Percentiles rank a stretch among this genome's conserved stretches.
Conservation (phyloP, 2,797 vertebrate species). For the Helarctos malayanus region DNA sequence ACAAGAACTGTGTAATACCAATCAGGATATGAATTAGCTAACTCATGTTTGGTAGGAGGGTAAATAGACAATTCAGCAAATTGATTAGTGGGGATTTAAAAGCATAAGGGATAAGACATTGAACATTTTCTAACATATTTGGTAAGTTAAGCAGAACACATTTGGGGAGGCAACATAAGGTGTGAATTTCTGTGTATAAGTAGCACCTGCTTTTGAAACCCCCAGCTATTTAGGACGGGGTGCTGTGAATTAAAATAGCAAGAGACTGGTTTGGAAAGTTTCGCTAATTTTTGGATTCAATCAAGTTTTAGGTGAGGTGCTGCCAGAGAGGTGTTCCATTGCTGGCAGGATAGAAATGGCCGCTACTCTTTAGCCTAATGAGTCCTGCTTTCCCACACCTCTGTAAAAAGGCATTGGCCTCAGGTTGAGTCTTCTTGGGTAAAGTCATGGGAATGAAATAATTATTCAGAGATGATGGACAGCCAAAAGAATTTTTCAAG, state of each 20-base stretch:
- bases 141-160: conserved; percentile 74
- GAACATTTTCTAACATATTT: conserved; percentile 61
- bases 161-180: conserved; percentile 73
- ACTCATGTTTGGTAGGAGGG: conserved; percentile 43
- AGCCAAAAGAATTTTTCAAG: conserved; percentile 56
- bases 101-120: conserved; percentile 42
- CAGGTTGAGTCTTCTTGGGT: not conserved
- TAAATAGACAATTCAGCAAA: conserved; percentile 25
- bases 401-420: not conserved
- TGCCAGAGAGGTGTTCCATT: conserved; percentile 78
- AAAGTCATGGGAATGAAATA: conserved; percentile 13
- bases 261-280: conserved; percentile 52
- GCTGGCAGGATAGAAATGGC: not conserved
- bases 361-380: not conserved
- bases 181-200: not conserved
- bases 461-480: conserved; percentile 9
- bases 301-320: conserved; percentile 53
- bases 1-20: conserved; percentile 50
- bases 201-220: conserved; percentile 77
- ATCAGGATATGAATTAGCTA: conserved; percentile 46
- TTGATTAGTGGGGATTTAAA: conserved; percentile 50
- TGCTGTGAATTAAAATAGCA: conserved; percentile 35
- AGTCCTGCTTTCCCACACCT: conserved; percentile 8
- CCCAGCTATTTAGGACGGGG: conserved; percentile 16
- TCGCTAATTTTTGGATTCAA: conserved; percentile 14